Evolutionary conservation across 1,140 invertebrate genomes (phyloP), one percentile per base, ranked within the genome.

Genomic region (Bombus soroeensis): DNA sequence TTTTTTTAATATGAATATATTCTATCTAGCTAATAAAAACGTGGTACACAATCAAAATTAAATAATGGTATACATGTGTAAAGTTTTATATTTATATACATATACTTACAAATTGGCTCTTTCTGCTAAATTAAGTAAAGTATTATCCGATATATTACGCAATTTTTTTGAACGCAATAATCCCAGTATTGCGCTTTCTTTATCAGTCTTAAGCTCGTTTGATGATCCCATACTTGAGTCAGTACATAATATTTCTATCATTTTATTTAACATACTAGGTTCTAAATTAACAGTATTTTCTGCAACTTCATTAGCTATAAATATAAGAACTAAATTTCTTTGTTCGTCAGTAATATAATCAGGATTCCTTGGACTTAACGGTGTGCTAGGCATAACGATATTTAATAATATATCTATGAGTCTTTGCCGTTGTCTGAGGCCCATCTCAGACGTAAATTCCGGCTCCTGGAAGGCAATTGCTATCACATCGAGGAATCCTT

Each of bases 401-500:
- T 97, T 96, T 28, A 98, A 94, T 43, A 98, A 95, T 92, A 98
- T 98, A 92, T 98, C 97, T 57, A 98, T 97, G 41, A 98, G 96
- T 87, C 97, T 94, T 91, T 98, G 98, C 81, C 97, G 96, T 90
- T 98, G 97, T 32, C 97, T 96, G 47, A 96, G 94, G 2, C 97
- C 97, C 93, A 97, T 95, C 91, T 98, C 97, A 34, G 97, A 96
- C 59, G 96, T 96, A 91, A 98, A 98, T 93, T 98, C 97, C n/a
- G 96, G 95, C 92, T 98, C 98, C 92, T 98, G 97, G 96, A 98
- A 98, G 66, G 98, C 98, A 92, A 99, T 96, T 28, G 98, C 96
- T 41, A 99, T 96, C 6, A 98, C 98, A 94, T 99, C 99, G 5
- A 99, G 95, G 91, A 99, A 99, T 92, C 99, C 98, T 77, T 97